Percentiles rank a stretch among this genome's conserved stretches.
Evolutionary conservation across 1,140 invertebrate species (phyloP).

Genomic region (Hestina assimilis): DNA sequence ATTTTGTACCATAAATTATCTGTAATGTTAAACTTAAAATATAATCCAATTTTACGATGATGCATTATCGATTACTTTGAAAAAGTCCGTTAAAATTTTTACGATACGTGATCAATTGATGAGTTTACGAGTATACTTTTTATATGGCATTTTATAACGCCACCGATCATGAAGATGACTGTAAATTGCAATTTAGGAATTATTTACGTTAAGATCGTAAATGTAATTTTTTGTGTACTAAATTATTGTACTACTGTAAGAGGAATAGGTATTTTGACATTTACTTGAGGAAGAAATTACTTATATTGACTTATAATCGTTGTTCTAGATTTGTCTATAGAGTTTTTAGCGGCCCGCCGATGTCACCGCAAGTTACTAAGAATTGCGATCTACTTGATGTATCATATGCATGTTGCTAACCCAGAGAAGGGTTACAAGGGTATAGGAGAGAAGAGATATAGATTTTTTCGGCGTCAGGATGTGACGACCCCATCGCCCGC

Average conservation of each 20-base stretch:
- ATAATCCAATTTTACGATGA: neutral
- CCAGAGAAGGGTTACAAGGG: no score
- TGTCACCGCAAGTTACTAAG: no score
- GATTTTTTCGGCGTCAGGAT: no score
- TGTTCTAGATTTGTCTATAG: no score
- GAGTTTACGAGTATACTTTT: conserved; percentile 11
- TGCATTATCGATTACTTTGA: neutral
- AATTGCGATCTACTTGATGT: no score
- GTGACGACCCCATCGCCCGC: no score
- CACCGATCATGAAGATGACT: conserved; percentile 11
- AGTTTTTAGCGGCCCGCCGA: no score
- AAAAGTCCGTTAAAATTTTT: conserved; percentile 13
- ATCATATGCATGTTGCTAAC: no score
- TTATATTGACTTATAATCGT: no score
- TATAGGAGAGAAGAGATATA: no score
- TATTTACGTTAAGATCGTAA: neutral
- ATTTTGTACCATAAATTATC: neutral
- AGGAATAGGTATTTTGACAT: no score
- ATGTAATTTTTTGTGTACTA: neutral
- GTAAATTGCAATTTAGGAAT: conserved; percentile 17
- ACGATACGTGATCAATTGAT: conserved; percentile 11
- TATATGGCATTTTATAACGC: conserved; percentile 10
- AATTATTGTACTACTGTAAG: no score
- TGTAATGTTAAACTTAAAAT: neutral
- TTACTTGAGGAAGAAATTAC: neutral